Conservation (phyloP, 2,113 vertebrate species). For the Podocnemis expansa region DNA sequence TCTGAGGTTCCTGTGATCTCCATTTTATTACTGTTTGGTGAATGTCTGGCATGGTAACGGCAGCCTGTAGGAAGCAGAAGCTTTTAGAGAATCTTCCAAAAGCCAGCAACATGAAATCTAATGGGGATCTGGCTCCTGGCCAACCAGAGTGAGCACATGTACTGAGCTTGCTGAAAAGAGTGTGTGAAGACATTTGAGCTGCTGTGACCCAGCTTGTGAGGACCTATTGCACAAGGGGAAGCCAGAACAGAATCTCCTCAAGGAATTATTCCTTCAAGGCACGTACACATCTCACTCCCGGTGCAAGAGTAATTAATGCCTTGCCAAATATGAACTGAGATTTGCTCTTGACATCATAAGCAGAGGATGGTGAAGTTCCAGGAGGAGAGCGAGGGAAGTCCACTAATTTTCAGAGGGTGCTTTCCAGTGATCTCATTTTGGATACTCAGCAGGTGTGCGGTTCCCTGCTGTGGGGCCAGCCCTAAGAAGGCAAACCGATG, state of each 20-base stretch:
- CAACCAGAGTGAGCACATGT: background rate
- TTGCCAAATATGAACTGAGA: background rate
- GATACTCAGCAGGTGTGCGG: background rate
- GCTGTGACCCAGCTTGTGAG: background rate
- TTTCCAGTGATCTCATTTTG: background rate
- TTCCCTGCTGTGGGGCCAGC: background rate
- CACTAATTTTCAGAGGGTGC: background rate
- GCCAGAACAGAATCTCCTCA: background rate
- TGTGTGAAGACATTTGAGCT: background rate
- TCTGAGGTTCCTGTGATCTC: background rate
- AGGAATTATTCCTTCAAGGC: too few relatives aligned
- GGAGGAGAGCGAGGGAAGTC: background rate
- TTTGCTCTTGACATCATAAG: background rate
- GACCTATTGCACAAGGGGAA: background rate
- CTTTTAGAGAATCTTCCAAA: background rate
- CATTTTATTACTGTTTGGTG: background rate
- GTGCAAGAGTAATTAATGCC: background rate
- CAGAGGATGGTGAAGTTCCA: background rate
- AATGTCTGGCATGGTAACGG: background rate
- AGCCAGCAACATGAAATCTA: fast-evolving
- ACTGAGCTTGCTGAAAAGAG: background rate
- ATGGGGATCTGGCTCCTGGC: background rate
- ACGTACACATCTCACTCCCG: background rate
- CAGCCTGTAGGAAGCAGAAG: background rate
- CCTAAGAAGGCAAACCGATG: background rate